Conservation (phyloP, 1,140 invertebrate species). For the Caerostris darwini region DNA sequence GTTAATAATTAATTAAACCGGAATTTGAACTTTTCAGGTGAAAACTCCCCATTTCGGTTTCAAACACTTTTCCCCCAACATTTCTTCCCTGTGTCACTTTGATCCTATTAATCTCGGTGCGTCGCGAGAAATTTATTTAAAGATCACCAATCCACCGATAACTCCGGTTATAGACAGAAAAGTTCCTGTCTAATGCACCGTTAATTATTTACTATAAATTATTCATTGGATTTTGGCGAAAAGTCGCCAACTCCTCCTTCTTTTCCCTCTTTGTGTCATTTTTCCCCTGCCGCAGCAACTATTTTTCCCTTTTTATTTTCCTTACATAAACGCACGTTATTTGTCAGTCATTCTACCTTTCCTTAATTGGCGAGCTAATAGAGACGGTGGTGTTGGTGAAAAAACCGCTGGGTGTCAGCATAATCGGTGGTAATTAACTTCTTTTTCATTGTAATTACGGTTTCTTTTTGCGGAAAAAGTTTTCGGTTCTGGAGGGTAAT, state of each 20-base stretch:
- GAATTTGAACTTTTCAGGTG: slow-evolving; percentile 39
- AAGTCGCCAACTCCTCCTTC: not conserved
- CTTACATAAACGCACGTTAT: slow-evolving; percentile 53
- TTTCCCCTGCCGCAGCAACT: not conserved
- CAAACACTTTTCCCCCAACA: not conserved
- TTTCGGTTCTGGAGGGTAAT: slow-evolving; percentile 43
- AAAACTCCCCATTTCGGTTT: not conserved
- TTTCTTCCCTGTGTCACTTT: not conserved
- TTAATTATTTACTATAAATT: slow-evolving; percentile 74
- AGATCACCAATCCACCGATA: slow-evolving; percentile 25
- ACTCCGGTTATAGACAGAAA: not conserved
- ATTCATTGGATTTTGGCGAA: slow-evolving; percentile 51
- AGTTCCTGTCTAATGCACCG: slow-evolving; percentile 37
- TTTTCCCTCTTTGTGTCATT: not conserved
- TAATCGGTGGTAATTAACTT: slow-evolving; percentile 67
- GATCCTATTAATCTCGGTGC: slow-evolving; percentile 11
- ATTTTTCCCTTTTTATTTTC: no score
- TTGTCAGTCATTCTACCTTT: slow-evolving; percentile 54
- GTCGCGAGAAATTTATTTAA: slow-evolving; percentile 31
- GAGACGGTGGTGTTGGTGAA: slow-evolving; percentile 6
- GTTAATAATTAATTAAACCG: slow-evolving; percentile 59
- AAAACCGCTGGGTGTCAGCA: not conserved
- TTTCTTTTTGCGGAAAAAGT: slow-evolving; percentile 51
- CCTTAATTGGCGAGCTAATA: slow-evolving; percentile 37
- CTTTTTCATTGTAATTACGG: slow-evolving; percentile 63